phyloP scores from a whole-genome alignment of 2,888 invertebrate species.

The Baronia brevicornis region DNA sequence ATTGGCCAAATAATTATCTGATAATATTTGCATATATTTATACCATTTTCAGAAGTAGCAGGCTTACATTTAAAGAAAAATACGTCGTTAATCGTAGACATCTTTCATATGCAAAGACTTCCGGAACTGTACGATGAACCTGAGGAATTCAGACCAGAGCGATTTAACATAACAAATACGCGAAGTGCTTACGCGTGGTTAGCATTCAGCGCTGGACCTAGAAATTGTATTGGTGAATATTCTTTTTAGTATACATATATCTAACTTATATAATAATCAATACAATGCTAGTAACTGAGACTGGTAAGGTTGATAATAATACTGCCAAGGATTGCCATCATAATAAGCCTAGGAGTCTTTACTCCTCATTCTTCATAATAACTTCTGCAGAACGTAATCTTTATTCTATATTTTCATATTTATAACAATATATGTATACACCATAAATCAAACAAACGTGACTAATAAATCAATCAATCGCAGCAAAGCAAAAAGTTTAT shows the following conservation, averaged over 20 bases:
- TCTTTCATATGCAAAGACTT: conserved; percentile 63
- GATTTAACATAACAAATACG: conserved; percentile 48
- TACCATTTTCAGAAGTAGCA: conserved; percentile 25
- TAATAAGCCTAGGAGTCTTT: too few species aligned
- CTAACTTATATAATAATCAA: neutral
- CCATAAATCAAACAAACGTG: too few species aligned
- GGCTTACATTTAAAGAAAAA: conserved; percentile 32
- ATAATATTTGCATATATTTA: conserved; percentile 10
- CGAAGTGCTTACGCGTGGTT: conserved; percentile 71
- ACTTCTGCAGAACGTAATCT: too few species aligned
- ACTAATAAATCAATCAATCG: too few species aligned
- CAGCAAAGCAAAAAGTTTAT: too few species aligned
- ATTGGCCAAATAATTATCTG: neutral
- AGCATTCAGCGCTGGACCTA: conserved; percentile 79
- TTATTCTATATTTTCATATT: too few species aligned
- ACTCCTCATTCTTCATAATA: too few species aligned
- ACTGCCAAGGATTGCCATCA: too few species aligned
- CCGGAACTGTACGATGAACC: conserved; percentile 70
- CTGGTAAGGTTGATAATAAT: too few species aligned
- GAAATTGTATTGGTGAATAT: conserved; percentile 74
- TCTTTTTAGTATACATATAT: neutral
- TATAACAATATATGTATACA: too few species aligned
- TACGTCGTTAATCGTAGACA: conserved; percentile 47
- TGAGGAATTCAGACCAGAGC: conserved; percentile 65
- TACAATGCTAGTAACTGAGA: too few species aligned